A percentile compares a stretch with the other conserved stretches of the same genome.
These are phyloP conservation scores for Drosophila mettleri DNA, from an alignment of 2,888 invertebrate genomes.

Conservation along the genomic window DNA sequence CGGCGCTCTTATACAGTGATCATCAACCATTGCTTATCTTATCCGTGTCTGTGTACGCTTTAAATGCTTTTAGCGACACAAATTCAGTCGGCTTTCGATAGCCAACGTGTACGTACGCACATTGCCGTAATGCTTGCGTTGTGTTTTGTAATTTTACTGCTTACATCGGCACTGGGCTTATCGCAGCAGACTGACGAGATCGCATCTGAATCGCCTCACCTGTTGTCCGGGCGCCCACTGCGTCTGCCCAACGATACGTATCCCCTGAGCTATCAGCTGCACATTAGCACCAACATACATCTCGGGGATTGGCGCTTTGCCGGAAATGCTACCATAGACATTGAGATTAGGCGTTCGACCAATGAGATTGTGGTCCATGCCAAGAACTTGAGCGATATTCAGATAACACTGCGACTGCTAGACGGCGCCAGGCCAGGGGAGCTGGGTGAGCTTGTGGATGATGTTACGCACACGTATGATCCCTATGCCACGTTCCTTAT, in stretches of 20 bases:
- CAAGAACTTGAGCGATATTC: constrained; percentile 69
- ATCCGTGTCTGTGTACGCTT: constrained; percentile 56
- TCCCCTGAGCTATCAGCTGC: constrained; percentile 86
- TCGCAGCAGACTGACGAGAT: constrained; percentile 16
- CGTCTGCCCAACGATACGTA: constrained; percentile 86
- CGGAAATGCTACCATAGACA: constrained; percentile 82
- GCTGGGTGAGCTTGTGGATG: constrained; percentile 57
- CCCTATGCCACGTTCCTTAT: constrained; percentile 67
- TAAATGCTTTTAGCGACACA: constrained; percentile 40
- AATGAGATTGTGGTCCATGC: constrained; percentile 83
- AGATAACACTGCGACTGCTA: constrained; percentile 70
- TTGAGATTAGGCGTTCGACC: constrained; percentile 72
- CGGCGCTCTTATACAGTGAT: constrained; percentile 42
- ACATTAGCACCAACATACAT: constrained; percentile 79
- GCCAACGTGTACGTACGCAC: constrained; percentile 54
- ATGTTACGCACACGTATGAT: constrained; percentile 72
- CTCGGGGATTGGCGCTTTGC: constrained; percentile 65
- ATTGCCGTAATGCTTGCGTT: constrained; percentile 47
- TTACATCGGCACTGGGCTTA: constrained; percentile 28
- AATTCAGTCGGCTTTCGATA: constrained; percentile 68
- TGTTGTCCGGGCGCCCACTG: constrained; percentile 72
- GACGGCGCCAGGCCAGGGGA: constrained; percentile 32
- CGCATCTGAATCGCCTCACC: constrained; percentile 1
- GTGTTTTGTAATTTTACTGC: constrained; percentile 34
- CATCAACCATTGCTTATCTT: constrained; percentile 62